Conservation (phyloP, 1,140 invertebrate genomes). For the Drosophila setifemur region DNA sequence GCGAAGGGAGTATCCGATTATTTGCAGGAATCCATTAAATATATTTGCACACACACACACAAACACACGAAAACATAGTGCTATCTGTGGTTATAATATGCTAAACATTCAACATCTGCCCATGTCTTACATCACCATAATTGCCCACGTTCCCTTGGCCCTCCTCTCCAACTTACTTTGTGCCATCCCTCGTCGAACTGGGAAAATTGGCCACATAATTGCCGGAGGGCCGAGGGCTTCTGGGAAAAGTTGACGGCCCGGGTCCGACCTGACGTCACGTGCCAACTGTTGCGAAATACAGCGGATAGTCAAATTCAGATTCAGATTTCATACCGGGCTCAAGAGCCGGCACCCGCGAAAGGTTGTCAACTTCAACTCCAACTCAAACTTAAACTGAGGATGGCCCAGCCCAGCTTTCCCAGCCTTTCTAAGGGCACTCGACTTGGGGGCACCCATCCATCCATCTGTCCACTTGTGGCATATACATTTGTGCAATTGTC, state of each 20-base stretch:
- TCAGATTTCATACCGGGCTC: too few species aligned
- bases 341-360: background rate
- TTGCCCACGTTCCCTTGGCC: background rate
- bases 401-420: background rate
- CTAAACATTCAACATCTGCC: constrained; percentile 24
- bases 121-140: constrained; percentile 55
- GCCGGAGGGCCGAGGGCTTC: constrained; percentile 34
- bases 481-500: background rate
- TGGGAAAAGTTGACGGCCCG: constrained; percentile 53
- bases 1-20: constrained; percentile 46
- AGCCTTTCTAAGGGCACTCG: too few species aligned
- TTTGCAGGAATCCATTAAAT: constrained; percentile 66
- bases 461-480: background rate
- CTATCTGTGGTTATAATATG: constrained; percentile 27
- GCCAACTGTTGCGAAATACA: constrained; percentile 33
- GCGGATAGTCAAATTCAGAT: background rate
- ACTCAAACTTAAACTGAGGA: too few species aligned
- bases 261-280: constrained; percentile 63
- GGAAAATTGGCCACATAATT: constrained; percentile 57
- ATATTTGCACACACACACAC: constrained; percentile 20
- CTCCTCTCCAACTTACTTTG: too few species aligned
- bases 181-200: too few species aligned
- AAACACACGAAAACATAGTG: background rate
- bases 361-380: constrained; percentile 22
- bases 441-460: background rate